Evolutionary conservation across 2,888 invertebrate genomes (phyloP), one percentile per base, ranked within the genome.

Genomic region (Lycocerus yunnanus): DNA sequence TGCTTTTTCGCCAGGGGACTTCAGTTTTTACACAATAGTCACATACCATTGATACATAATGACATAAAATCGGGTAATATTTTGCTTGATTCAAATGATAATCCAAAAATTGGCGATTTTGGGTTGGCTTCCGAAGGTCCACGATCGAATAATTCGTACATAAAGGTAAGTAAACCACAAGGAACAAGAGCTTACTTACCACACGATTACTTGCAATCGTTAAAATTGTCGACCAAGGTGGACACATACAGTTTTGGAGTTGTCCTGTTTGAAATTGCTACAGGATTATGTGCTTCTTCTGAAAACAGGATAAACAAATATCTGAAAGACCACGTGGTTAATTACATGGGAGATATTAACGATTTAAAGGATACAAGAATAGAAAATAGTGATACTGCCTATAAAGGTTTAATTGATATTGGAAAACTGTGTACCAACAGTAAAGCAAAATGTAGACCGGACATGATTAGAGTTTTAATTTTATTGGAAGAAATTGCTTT

Each of bases 1-100:
- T 9, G 4, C 10, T 43, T 21, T 69, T 65, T 69, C 82, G 85
- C 0, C 83, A 92, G 96, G 83, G 99, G 98, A 0, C 92, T 99
- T 0, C 95, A 95, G 84, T 98, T 93, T 85, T 89, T 99, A 0
- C 98, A 98, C 0, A 91, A 93, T 69, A 91, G 91, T 81, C 91
- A 91, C 0, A 93, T 92, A 66, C 96, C 97, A 0, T 89, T 98
- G 0, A 96, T 98, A 73, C 99, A 99, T 84, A 97, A 98, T 0
- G 98, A 99, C 82, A 97, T 99, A 66, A 98, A 98, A 86, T 95
- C 95, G 69, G 98, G 97, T 0, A 99, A 99, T 86, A 97, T 99
- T 77, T 88, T 99, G 0, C 88, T 99, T 63, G 98, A 98, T 85
- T 91, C 92, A 74, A 94, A 95, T 84, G 91, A 94, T 76, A 93